A percentile compares a stretch with the other conserved stretches of the same genome.
Evolutionary conservation across 2,113 vertebrate species (phyloP).

Genomic region (Apaloderma vittatum): DNA sequence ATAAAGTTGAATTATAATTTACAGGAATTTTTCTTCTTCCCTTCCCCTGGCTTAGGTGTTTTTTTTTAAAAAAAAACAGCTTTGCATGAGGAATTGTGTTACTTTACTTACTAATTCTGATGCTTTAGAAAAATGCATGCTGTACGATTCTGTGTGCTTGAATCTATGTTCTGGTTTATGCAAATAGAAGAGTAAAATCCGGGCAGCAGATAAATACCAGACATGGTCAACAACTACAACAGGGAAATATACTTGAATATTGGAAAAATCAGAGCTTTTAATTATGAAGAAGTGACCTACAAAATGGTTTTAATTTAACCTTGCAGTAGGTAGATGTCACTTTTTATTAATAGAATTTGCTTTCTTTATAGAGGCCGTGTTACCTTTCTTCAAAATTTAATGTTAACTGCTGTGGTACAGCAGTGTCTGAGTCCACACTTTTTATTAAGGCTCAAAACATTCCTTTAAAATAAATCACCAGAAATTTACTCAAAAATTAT

Average conservation of each 20-base stretch:
- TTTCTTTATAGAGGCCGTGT: slow-evolving; percentile 34
- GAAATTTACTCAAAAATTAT: not conserved
- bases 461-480: not conserved
- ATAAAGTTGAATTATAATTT: slow-evolving; percentile 9
- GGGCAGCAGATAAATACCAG: not conserved
- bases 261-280: slow-evolving; percentile 58
- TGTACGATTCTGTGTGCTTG: not conserved
- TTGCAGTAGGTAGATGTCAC: slow-evolving; percentile 54
- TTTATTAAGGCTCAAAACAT: not conserved
- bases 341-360: slow-evolving; percentile 55
- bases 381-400: slow-evolving; percentile 14
- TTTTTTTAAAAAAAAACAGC: not conserved
- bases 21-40: slow-evolving; percentile 16
- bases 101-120: slow-evolving; percentile 17
- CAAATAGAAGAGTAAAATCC: not conserved
- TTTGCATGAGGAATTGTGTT: slow-evolving; percentile 28
- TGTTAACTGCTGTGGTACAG: slow-evolving; percentile 4
- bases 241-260: not conserved
- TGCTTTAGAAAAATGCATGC: not conserved
- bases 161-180: not conserved
- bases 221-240: not conserved
- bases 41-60: not conserved
- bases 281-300: slow-evolving; percentile 61
- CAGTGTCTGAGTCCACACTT: not conserved
- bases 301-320: slow-evolving; percentile 73